phyloP scores from a whole-genome alignment of 2,113 vertebrate genomes.

The Syngnathus scovelli region DNA sequence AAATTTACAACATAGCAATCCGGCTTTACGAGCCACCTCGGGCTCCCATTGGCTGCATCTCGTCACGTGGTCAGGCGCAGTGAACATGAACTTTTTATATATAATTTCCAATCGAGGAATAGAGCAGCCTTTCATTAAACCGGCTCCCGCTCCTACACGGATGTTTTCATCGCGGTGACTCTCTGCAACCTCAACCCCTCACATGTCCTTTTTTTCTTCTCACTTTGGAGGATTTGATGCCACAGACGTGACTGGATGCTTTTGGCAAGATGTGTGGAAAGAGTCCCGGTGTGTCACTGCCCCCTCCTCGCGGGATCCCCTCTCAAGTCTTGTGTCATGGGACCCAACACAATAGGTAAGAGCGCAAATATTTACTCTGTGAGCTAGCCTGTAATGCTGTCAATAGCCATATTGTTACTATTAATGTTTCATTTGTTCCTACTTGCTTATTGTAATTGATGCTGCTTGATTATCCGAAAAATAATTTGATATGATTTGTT shows the following conservation, averaged over 20 bases:
- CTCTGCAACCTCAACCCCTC: conserved; percentile 61
- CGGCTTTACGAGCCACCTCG: conserved; percentile 93
- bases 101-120: conserved; percentile 94
- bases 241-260: conserved; percentile 51
- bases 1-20: conserved; percentile 99
- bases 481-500: not conserved
- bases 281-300: conserved; percentile 63
- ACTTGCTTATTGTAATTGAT: not conserved
- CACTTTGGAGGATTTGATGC: conserved; percentile 54
- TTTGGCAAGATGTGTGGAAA: conserved; percentile 72
- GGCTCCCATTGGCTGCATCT: conserved; percentile 83
- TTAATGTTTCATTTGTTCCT: no score
- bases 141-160: conserved; percentile 76
- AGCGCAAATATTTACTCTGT: not conserved
- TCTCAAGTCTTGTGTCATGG: conserved; percentile 66
- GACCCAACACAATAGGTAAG: conserved; percentile 39
- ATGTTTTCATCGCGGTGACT: conserved; percentile 54
- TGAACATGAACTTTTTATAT: conserved; percentile 94
- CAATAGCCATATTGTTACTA: not conserved
- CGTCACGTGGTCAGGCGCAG: conserved; percentile 90
- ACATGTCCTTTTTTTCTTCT: conserved; percentile 62
- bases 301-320: conserved; percentile 68
- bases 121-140: conserved; percentile 90
- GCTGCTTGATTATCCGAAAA: not conserved
- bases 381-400: not conserved